phyloP scores from a whole-genome alignment of 2,113 vertebrate species.

The Pachyramphus minor region DNA sequence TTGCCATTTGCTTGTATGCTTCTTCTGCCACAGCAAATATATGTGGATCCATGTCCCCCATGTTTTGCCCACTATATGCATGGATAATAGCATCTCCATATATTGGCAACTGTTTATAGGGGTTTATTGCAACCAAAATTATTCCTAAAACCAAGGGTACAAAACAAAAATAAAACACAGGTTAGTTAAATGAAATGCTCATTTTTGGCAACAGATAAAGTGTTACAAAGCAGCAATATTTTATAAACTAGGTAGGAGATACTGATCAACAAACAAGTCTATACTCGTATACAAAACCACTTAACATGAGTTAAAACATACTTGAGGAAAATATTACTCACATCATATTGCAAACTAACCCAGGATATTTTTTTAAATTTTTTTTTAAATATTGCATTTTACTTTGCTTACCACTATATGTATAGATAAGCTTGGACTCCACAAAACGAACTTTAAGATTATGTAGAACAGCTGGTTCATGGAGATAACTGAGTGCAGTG shows the following conservation, averaged over 20 bases:
- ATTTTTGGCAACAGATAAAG: neutral
- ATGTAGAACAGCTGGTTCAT: slow-evolving; percentile 93
- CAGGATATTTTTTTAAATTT: neutral
- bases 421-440: slow-evolving; percentile 96
- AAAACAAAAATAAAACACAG: neutral
- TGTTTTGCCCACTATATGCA: slow-evolving; percentile 94
- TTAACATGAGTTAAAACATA: neutral
- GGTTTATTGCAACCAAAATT: slow-evolving; percentile 95
- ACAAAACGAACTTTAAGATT: slow-evolving; percentile 93
- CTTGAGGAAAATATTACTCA: neutral
- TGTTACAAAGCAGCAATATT: neutral
- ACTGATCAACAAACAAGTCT: neutral
- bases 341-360: neutral
- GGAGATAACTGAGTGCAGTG: slow-evolving; percentile 96
- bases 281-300: neutral
- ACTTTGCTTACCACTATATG: slow-evolving; percentile 87
- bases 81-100: slow-evolving; percentile 97
- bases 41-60: slow-evolving; percentile 99
- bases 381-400: neutral
- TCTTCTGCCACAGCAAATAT: slow-evolving; percentile 98
- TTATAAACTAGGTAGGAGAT: neutral
- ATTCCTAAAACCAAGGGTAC: slow-evolving; percentile 78
- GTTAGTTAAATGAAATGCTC: neutral
- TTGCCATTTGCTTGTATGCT: slow-evolving; percentile 98
- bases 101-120: slow-evolving; percentile 90